These are phyloP conservation scores for Actenoides lindsayi DNA, from an alignment of 2,113 vertebrate species.

Conservation along the genomic window DNA sequence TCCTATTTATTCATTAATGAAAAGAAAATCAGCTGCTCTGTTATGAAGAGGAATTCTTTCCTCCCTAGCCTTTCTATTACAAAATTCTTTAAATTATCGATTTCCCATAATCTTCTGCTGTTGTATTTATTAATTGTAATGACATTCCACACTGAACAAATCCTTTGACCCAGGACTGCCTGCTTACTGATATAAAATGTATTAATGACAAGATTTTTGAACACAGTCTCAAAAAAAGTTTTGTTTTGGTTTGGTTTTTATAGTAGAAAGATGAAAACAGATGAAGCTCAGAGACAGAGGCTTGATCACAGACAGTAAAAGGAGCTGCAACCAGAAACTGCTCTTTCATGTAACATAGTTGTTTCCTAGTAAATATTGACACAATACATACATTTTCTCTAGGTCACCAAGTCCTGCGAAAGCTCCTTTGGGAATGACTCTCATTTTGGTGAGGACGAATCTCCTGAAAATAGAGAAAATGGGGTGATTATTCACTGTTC, in stretches of 20 bases:
- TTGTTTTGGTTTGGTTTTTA: not conserved
- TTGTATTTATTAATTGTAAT: not conserved
- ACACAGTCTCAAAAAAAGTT: not conserved
- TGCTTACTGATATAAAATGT: not conserved
- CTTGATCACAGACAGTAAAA: not conserved
- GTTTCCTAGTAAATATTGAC: not conserved
- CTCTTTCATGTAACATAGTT: not conserved
- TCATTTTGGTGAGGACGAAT: constrained; percentile 82
- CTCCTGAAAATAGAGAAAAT: constrained; percentile 77
- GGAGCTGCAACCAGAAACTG: not conserved
- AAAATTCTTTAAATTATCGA: not conserved
- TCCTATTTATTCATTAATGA: not conserved
- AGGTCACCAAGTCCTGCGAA: constrained; percentile 78
- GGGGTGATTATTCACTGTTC: not conserved
- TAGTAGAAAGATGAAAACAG: not conserved
- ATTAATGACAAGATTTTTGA: not conserved
- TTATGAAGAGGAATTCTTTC: not conserved
- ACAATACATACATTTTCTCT: constrained; percentile 82
- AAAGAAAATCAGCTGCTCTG: not conserved
- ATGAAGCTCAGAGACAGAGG: not conserved
- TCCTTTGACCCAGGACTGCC: not conserved
- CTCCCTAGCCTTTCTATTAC: not conserved
- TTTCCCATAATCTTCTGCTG: not conserved
- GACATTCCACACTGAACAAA: not conserved
- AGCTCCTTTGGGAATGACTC: constrained; percentile 77